Evolutionary conservation across 2,113 vertebrate genomes (phyloP).

Genomic region (Symphodus melops): DNA sequence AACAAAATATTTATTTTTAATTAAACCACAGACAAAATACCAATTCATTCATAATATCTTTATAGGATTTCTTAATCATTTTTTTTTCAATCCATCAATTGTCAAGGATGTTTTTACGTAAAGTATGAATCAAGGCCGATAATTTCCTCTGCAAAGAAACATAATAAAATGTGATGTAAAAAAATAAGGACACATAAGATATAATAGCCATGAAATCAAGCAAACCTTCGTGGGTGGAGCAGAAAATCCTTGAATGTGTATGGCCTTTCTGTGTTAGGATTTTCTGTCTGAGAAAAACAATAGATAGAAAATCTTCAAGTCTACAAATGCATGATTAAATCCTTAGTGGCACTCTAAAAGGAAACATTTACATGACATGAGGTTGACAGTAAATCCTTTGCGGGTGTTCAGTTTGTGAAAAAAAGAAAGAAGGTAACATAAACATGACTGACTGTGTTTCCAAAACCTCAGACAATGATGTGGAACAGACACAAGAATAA

Average conservation of each 20-base stretch:
- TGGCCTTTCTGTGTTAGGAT: slow-evolving; percentile 92
- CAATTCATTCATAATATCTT: not conserved
- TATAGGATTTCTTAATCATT: no score
- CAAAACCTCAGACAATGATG: slow-evolving; percentile 66
- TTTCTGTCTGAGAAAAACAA: slow-evolving; percentile 92
- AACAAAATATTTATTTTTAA: slow-evolving; percentile 8
- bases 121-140: not conserved
- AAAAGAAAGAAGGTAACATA: slow-evolving; percentile 69
- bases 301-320: slow-evolving; percentile 37
- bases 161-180: slow-evolving; percentile 38
- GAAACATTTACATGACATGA: slow-evolving; percentile 29
- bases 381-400: slow-evolving; percentile 26
- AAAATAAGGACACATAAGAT: slow-evolving; percentile 22
- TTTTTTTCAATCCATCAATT: no score
- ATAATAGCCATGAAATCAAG: slow-evolving; percentile 49
- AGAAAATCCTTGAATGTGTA: slow-evolving; percentile 99
- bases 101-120: not conserved
- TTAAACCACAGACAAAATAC: not conserved
- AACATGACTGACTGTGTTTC: slow-evolving; percentile 65
- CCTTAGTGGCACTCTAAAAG: slow-evolving; percentile 13
- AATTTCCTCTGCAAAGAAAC: slow-evolving; percentile 10
- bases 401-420: slow-evolving; percentile 64
- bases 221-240: slow-evolving; percentile 97
- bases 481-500: slow-evolving; percentile 65
- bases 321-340: slow-evolving; percentile 18